Evolutionary conservation across 2,888 invertebrate species (phyloP), one percentile per base, ranked within the genome.

Genomic region (Epirrita christyi): DNA sequence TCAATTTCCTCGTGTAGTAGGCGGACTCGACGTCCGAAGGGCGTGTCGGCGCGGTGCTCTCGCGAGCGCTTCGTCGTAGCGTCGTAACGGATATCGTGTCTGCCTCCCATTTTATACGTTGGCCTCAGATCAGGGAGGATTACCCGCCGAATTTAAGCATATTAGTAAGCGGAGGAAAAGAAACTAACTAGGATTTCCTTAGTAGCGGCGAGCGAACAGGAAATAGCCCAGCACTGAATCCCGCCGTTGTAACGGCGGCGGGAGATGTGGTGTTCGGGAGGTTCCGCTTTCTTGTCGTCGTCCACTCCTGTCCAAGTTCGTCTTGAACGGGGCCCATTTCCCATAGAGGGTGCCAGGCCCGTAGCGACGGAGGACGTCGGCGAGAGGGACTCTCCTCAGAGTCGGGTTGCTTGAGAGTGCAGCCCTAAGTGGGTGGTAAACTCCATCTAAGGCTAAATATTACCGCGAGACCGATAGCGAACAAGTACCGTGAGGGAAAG

Each of bases 401-500:
- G 80, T 93, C 93, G 92, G 88, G 93, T 93, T 93, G 93, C 88
- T 93, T 93, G 93, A 87, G 89, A 93, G 86, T 93, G 93, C 93
- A 93, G 90, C 92, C 86, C 89, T 81, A 93, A 94, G 87, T 74
- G 84, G 93, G 93, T 92, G 93, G 93, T 94, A 93, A 93, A 93
- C 83, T 88, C 86, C 87, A 85, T 88, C 87, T 86, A 88, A 89
- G 83, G 84, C 89, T 89, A 93, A 94, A 94, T 94, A 93, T 88
- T 70, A 84, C 85, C 91, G 88, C 87, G 93, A 94, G 93, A 92
- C 93, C 93, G 93, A 94, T 94, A 94, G 94, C 92, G 88, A 91
- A 89, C 87, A 94, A 94, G 93, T 93, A 93, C 93, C 93, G 93
- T 93, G 94, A 94, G 93, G 93, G 93, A 94, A 94, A 94, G 94